Evolutionary conservation across 2,888 invertebrate genomes (phyloP).

Genomic region (Graphium colonna): DNA sequence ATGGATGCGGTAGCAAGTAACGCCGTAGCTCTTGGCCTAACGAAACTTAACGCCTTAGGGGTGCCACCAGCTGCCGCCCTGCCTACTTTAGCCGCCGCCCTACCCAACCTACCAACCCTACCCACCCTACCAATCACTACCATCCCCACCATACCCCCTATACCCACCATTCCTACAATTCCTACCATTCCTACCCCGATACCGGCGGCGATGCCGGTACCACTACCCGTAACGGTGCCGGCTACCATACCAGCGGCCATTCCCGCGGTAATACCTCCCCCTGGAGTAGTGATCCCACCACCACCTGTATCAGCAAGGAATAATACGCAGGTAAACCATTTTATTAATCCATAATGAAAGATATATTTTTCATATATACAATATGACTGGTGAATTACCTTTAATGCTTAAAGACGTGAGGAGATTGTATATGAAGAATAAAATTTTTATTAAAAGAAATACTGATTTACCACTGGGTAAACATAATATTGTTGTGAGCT

Average conservation of each 20-base stretch:
- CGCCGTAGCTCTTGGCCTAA: constrained; percentile 85
- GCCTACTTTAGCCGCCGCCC: constrained; percentile 44
- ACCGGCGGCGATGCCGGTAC: constrained; percentile 33
- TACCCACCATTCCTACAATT: constrained; percentile 22
- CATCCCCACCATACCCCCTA: constrained; percentile 17
- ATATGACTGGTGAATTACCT: too few species aligned
- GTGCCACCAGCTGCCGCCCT: constrained; percentile 51
- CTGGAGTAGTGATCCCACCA: constrained; percentile 60
- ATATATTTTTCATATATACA: too few species aligned
- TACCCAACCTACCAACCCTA: constrained; percentile 70
- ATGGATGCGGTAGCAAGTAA: constrained; percentile 96
- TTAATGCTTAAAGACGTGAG: too few species aligned
- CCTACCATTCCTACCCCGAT: constrained; percentile 59
- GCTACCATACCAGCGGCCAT: constrained; percentile 73
- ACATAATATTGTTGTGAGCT: too few species aligned
- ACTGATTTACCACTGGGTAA: too few species aligned
- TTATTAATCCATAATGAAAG: too few species aligned
- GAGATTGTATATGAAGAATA: too few species aligned
- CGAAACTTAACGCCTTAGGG: constrained; percentile 57
- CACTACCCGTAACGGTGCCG: constrained; percentile 35
- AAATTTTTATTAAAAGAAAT: too few species aligned
- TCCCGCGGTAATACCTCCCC: constrained; percentile 82
- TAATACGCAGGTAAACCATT: constrained; percentile 75
- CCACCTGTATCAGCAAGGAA: constrained; percentile 86
- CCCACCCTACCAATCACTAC: constrained; percentile 40